phyloP scores from a whole-genome alignment of 2,797 vertebrate genomes.

The Rhyacichthys aspro region DNA sequence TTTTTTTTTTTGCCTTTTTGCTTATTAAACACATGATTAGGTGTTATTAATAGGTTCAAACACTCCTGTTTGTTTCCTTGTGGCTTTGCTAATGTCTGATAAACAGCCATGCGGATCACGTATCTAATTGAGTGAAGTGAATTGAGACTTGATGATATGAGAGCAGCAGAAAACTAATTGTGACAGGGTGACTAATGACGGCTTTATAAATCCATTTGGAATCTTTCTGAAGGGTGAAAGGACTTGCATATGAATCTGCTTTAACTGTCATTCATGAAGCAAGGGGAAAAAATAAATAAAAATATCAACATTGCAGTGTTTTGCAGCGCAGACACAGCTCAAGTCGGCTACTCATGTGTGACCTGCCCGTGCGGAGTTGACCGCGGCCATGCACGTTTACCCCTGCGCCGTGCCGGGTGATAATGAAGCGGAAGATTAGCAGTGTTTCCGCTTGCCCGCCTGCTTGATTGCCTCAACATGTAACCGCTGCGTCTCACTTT shows the following conservation, averaged over 20 bases:
- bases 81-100: slow-evolving; percentile 16
- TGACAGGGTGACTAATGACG: slow-evolving; percentile 53
- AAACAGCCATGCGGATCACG: slow-evolving; percentile 33
- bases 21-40: not conserved
- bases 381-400: not conserved
- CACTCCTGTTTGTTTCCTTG: slow-evolving; percentile 10
- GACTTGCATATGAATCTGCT: not conserved
- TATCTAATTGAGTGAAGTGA: slow-evolving; percentile 27
- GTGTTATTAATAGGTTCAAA: not conserved
- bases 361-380: slow-evolving; percentile 27
- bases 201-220: slow-evolving; percentile 27
- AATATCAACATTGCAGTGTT: slow-evolving; percentile 31
- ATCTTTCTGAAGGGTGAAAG: slow-evolving; percentile 26
- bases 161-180: slow-evolving; percentile 43
- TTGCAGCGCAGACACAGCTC: slow-evolving; percentile 26
- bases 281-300: not conserved
- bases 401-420: slow-evolving; percentile 23
- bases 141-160: slow-evolving; percentile 44
- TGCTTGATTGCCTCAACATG: slow-evolving; percentile 40
- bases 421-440: slow-evolving; percentile 48
- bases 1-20: not conserved
- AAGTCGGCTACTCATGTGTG: slow-evolving; percentile 35
- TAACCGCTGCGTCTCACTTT: slow-evolving; percentile 5
- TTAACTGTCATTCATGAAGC: slow-evolving; percentile 34
- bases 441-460: no score